Percentiles rank a stretch among this genome's conserved stretches.
phyloP scores from a whole-genome alignment of 2,797 vertebrate genomes.

The Periparus ater region DNA sequence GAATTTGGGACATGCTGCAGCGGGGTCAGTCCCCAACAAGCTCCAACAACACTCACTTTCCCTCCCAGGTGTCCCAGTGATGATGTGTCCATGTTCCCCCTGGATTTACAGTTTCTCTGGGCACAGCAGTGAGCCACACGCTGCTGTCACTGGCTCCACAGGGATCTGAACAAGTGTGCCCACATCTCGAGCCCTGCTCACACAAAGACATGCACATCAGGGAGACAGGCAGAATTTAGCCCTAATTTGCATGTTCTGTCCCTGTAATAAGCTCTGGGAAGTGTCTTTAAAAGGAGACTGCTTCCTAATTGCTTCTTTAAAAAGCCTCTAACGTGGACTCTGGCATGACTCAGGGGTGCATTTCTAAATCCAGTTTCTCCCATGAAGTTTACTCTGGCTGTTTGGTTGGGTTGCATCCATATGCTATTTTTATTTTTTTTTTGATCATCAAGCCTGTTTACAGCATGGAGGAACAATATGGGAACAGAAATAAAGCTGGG shows the following conservation, averaged over 20 bases:
- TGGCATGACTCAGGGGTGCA: background rate
- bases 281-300: constrained; percentile 18
- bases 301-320: background rate
- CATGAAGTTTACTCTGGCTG: constrained; percentile 11
- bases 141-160: background rate
- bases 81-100: fast-evolving
- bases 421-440: constrained; percentile 23
- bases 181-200: background rate
- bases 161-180: background rate
- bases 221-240: background rate
- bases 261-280: background rate
- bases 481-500: constrained; percentile 53
- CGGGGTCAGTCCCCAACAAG: background rate
- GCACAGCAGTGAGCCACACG: fast-evolving
- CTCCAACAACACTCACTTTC: background rate
- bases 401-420: background rate
- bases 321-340: background rate
- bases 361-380: constrained; percentile 38
- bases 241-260: background rate
- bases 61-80: background rate
- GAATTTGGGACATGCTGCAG: background rate
- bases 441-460: constrained; percentile 24
- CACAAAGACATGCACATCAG: fast-evolving
- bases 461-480: constrained; percentile 20
- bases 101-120: background rate